Conservation (phyloP, 2,888 invertebrate species). For the Elegia similella region DNA sequence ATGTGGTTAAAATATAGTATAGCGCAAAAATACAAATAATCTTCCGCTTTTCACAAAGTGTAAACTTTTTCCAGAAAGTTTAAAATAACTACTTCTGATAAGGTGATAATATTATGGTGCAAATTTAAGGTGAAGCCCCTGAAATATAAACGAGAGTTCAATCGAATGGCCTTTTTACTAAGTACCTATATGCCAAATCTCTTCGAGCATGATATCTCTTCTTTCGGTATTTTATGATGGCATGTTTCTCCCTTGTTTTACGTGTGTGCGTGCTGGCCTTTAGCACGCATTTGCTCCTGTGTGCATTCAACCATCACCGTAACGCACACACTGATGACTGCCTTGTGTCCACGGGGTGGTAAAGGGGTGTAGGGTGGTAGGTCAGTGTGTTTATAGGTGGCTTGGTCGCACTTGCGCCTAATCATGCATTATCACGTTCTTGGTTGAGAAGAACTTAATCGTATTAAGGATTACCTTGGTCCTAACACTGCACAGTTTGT, state of each 20-base stretch:
- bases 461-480: not conserved
- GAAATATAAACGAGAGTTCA: too few species aligned
- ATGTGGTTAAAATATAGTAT: too few species aligned
- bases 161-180: too few species aligned
- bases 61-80: too few species aligned
- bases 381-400: slow-evolving; percentile 73
- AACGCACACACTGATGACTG: slow-evolving; percentile 34
- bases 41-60: too few species aligned
- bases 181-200: not conserved
- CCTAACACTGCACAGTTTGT: not conserved
- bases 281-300: slow-evolving; percentile 31
- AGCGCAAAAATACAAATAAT: too few species aligned
- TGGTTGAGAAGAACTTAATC: slow-evolving; percentile 16
- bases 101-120: too few species aligned
- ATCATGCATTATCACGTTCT: slow-evolving; percentile 51
- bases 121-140: too few species aligned
- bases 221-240: not conserved
- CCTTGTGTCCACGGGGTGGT: slow-evolving; percentile 36
- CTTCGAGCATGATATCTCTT: not conserved
- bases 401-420: slow-evolving; percentile 46
- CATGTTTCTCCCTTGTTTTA: slow-evolving; percentile 5
- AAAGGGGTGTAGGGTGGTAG: slow-evolving; percentile 41
- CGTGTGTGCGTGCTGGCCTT: slow-evolving; percentile 30
- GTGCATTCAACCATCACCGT: slow-evolving; percentile 31
- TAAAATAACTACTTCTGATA: too few species aligned